Evolutionary conservation across 1,140 invertebrate genomes (phyloP).

Genomic region (Plutomurus gul): DNA sequence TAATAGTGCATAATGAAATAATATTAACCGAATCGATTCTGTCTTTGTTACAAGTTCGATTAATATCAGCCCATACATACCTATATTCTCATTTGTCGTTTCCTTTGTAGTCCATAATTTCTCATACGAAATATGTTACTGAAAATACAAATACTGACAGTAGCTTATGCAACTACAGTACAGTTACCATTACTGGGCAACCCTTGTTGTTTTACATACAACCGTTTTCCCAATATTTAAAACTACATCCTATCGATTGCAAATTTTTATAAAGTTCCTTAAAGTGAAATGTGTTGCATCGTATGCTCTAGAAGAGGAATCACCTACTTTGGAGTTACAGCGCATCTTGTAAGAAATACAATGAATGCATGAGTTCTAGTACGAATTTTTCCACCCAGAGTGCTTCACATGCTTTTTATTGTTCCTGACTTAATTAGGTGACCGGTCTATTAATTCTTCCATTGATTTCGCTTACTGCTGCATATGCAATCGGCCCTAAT

Average conservation of each 20-base stretch:
- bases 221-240: not conserved
- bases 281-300: constrained; percentile 33
- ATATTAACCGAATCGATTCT: no score
- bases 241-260: no score
- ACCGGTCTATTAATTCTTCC: constrained; percentile 32
- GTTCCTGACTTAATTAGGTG: not conserved
- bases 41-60: no score
- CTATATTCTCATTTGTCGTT: no score
- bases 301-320: constrained; percentile 33
- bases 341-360: constrained; percentile 37
- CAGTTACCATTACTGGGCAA: no score
- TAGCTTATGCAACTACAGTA: no score
- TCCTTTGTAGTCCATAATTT: no score
- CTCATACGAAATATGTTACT: no score
- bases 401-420: not conserved
- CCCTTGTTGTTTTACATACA: not conserved
- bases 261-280: not conserved
- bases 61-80: no score
- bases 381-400: not conserved
- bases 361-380: no score
- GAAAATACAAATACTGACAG: no score
- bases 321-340: constrained; percentile 37
- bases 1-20: no score
- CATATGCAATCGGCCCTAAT: constrained; percentile 19
- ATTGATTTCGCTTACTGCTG: constrained; percentile 18